Conservation (phyloP, 2,113 vertebrate species). For the Planiliza haematocheilus region DNA sequence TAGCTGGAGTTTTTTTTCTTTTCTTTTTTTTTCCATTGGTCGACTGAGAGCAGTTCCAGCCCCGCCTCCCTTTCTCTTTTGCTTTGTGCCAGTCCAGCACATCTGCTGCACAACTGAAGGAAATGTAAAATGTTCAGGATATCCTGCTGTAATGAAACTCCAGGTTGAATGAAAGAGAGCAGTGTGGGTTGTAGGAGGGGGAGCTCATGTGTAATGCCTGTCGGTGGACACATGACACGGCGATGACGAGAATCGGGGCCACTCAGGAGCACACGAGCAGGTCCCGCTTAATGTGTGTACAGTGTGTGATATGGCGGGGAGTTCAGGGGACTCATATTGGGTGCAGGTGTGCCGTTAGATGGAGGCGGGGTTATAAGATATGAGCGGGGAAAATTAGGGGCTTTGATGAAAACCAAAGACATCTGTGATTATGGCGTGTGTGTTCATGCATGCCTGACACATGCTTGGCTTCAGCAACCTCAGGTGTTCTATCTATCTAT, state of each 20-base stretch:
- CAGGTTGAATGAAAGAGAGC: slow-evolving; percentile 70
- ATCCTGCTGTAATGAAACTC: slow-evolving; percentile 80
- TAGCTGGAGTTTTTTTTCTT: slow-evolving; percentile 19
- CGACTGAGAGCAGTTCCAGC: slow-evolving; percentile 45
- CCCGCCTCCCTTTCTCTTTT: slow-evolving; percentile 34
- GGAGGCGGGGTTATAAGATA: slow-evolving; percentile 58
- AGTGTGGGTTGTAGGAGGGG: slow-evolving; percentile 47
- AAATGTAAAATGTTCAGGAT: slow-evolving; percentile 81
- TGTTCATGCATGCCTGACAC: slow-evolving; percentile 51
- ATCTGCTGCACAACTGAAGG: slow-evolving; percentile 81
- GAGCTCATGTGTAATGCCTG: slow-evolving; percentile 64
- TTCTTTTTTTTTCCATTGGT: slow-evolving; percentile 33
- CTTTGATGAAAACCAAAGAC: slow-evolving; percentile 74
- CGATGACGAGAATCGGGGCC: slow-evolving; percentile 35
- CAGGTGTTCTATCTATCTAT: slow-evolving; percentile 26
- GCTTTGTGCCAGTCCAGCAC: slow-evolving; percentile 63
- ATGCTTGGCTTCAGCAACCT: slow-evolving; percentile 34
- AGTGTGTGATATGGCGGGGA: slow-evolving; percentile 52
- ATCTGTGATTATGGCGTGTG: slow-evolving; percentile 72
- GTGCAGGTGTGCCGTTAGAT: slow-evolving; percentile 68
- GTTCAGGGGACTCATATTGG: slow-evolving; percentile 73
- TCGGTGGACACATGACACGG: slow-evolving; percentile 63
- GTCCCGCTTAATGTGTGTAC: slow-evolving; percentile 27
- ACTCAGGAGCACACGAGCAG: slow-evolving; percentile 53
- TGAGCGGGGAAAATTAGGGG: slow-evolving; percentile 71